These are phyloP conservation scores for Tenthredo livida DNA, from an alignment of 2,888 invertebrate species.

Conservation along the genomic window DNA sequence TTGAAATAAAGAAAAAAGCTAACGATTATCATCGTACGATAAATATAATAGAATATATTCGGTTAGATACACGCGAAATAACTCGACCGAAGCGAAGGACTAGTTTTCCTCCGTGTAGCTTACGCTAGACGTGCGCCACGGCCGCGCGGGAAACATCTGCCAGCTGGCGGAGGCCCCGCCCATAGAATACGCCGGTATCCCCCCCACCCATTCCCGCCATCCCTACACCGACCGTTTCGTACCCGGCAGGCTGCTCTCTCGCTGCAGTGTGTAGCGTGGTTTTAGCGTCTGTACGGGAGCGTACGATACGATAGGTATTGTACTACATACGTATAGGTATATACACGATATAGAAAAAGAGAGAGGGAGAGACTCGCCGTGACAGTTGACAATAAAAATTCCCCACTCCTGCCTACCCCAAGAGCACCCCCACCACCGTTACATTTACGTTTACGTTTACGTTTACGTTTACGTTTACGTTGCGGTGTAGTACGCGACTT, in stretches of 20 bases:
- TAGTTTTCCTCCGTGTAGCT: constrained; percentile 70
- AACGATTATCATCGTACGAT: not conserved
- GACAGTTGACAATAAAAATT: constrained; percentile 55
- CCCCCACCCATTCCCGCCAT: constrained; percentile 55
- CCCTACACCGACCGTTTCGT: constrained; percentile 41
- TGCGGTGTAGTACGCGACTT: constrained; percentile 41
- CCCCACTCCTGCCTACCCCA: constrained; percentile 33
- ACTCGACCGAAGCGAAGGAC: constrained; percentile 61
- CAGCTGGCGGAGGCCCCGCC: constrained; percentile 82
- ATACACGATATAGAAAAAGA: not conserved
- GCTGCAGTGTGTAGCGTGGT: constrained; percentile 20
- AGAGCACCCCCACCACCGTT: constrained; percentile 16
- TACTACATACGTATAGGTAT: not conserved
- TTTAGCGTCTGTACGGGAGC: not conserved
- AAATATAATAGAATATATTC: constrained; percentile 10
- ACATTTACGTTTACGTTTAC: constrained; percentile 29
- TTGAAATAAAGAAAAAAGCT: not conserved
- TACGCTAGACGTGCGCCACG: constrained; percentile 71
- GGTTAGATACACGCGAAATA: constrained; percentile 46
- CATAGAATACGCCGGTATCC: constrained; percentile 75
- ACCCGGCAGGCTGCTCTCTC: constrained; percentile 13
- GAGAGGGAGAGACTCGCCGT: constrained; percentile 45
- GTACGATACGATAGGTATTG: constrained; percentile 3
- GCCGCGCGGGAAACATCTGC: constrained; percentile 80
- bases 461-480: constrained; percentile 34